Base-by-base conservation (phyloP, 2,113 vertebrate species). In the Indicator indicator region DNA sequence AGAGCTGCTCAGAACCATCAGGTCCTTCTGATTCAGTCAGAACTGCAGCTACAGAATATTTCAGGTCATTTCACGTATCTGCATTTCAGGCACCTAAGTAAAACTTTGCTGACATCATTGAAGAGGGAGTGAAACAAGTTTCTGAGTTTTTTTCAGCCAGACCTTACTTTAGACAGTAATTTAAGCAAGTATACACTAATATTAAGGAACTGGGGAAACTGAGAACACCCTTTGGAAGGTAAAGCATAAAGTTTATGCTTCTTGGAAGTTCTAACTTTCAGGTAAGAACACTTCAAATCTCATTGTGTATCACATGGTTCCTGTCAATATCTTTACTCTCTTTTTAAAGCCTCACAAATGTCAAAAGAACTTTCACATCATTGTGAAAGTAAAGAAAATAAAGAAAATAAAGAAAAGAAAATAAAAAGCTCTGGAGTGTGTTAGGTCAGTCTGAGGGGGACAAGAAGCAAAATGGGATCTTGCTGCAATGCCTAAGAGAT, bases 341-440 rank as follows among this genome's bases (percentile, higher is more conserved):
- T 83, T 81, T 68, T 83, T 86, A 83, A 82, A 65, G 54, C 17
- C 76, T 90, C 15, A 8, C 32, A 83, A 44, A 58, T 50, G 33
- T 82, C 36, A 40, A 71, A 87, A 86, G 63, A 83, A 64, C 69
- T 93, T 86, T 11, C 75, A 96, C 83, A 77, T 95, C 76, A 12
- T 86, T 82, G 4, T 60, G n/a, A n/a, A n/a, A n/a, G n/a, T n/a
- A 55, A 88, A 94, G 67, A 48, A 81, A 96, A 88, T 87, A 75
- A 40, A 48, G n/a, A n/a, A n/a, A n/a, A n/a, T n/a, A n/a, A n/a
- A n/a, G n/a, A n/a, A 55, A 88, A 94, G 67, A 48, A 81, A 96
- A 88, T 87, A 75, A 40, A 48, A 89, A 95, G 44, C 44, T 77
- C 32, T 85, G 64, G 18, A 26, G 12, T 60, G 56, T 36, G 80